phyloP scores from a whole-genome alignment of 2,797 vertebrate genomes.

The Hybognathus amarus region DNA sequence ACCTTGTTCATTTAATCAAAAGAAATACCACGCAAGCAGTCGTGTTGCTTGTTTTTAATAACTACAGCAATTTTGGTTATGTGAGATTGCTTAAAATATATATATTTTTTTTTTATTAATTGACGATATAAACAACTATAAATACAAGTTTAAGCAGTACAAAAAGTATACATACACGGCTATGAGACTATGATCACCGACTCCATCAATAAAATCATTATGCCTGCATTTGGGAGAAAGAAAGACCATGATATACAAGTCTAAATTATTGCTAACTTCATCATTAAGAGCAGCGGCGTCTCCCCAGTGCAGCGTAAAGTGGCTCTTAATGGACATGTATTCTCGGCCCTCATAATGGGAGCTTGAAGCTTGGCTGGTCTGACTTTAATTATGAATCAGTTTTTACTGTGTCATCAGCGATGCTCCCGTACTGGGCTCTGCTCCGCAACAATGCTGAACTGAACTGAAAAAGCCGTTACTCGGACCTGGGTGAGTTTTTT shows the following conservation, averaged over 20 bases:
- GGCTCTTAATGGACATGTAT: slow-evolving; percentile 70
- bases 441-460: background rate
- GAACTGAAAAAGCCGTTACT: background rate
- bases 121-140: background rate
- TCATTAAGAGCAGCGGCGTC: slow-evolving; percentile 67
- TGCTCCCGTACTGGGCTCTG: slow-evolving; percentile 4
- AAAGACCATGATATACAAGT: slow-evolving; percentile 33
- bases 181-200: slow-evolving; percentile 39
- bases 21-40: too few relatives aligned
- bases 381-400: slow-evolving; percentile 74
- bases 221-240: slow-evolving; percentile 17
- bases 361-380: slow-evolving; percentile 67
- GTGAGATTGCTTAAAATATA: too few relatives aligned
- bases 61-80: too few relatives aligned
- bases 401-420: slow-evolving; percentile 50
- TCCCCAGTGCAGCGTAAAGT: slow-evolving; percentile 64
- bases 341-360: slow-evolving; percentile 66
- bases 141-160: background rate
- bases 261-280: slow-evolving; percentile 76
- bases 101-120: too few relatives aligned
- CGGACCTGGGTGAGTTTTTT: background rate
- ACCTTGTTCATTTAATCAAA: too few relatives aligned
- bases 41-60: too few relatives aligned
- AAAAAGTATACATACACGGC: background rate
- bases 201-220: slow-evolving; percentile 67